Evolutionary conservation across 2,797 vertebrate species (phyloP).

Genomic region (Sorex maritimensis): DNA sequence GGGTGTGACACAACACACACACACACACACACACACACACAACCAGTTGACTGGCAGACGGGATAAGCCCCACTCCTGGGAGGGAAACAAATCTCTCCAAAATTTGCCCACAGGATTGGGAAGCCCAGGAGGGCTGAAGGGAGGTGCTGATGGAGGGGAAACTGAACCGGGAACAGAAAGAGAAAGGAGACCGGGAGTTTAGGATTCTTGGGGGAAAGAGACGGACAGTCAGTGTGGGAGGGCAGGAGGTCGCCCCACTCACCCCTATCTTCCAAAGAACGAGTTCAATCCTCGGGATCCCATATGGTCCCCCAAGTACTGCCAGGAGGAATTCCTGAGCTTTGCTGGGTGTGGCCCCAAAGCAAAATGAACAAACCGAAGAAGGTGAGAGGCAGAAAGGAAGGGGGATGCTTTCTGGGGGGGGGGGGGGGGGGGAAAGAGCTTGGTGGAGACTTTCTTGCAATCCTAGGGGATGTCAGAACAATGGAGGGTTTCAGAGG

Average conservation of each 20-base stretch:
- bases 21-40: no score
- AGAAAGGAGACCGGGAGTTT: background rate
- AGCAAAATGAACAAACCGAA: no score
- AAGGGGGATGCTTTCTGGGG: slow-evolving; percentile 39
- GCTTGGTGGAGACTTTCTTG: slow-evolving; percentile 57
- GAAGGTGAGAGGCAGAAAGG: background rate
- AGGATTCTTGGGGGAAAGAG: background rate
- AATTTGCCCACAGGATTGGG: background rate
- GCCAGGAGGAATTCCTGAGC: no score
- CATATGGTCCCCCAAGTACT: no score
- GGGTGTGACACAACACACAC: no score
- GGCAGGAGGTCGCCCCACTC: slow-evolving; percentile 36
- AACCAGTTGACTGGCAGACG: no score
- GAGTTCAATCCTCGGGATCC: no score
- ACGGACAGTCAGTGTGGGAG: background rate
- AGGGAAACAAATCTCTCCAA: no score
- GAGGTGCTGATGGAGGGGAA: background rate
- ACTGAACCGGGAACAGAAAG: slow-evolving; percentile 51
- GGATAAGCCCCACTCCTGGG: no score
- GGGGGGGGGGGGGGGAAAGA: background rate
- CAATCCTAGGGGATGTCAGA: slow-evolving; percentile 60
- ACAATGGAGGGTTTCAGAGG: slow-evolving; percentile 61
- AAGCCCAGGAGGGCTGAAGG: background rate
- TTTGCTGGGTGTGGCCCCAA: no score
- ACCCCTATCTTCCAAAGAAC: slow-evolving; percentile 5